phyloP scores from a whole-genome alignment of 2,888 invertebrate species.

The Heliconius hortense region DNA sequence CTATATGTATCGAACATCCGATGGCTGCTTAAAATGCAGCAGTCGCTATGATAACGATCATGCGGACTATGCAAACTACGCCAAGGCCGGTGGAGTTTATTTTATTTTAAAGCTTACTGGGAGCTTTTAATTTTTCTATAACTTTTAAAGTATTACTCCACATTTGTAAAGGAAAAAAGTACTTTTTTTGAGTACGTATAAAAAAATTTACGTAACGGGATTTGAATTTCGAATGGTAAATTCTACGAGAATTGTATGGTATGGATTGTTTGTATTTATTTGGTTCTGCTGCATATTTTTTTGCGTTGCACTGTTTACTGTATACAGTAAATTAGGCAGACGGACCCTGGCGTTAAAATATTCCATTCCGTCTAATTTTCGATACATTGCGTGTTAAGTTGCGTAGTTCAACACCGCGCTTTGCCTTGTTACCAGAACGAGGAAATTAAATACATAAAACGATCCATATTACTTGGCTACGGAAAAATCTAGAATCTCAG shows the following conservation, averaged over 20 bases:
- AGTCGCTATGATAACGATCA: constrained; percentile 17
- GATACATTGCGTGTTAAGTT: not conserved
- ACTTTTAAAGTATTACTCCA: not conserved
- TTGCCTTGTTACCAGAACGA: not conserved
- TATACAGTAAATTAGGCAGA: not conserved
- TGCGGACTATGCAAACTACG: constrained; percentile 24
- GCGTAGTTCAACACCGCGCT: not conserved
- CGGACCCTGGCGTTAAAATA: not conserved
- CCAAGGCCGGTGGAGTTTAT: constrained; percentile 3
- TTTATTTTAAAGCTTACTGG: constrained; percentile 9
- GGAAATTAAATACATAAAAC: not conserved
- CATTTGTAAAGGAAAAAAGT: not conserved
- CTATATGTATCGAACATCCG: not conserved
- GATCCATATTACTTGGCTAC: not conserved
- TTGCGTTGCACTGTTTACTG: too few species aligned
- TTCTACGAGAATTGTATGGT: too few species aligned
- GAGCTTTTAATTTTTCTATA: not conserved
- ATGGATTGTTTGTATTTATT: too few species aligned
- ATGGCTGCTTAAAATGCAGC: constrained; percentile 18
- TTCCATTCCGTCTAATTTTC: not conserved
- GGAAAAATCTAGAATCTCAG: not conserved
- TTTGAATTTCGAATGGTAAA: not conserved
- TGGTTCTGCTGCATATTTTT: too few species aligned
- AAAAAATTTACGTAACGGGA: not conserved
- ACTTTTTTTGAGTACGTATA: not conserved